Conservation (phyloP, 2,113 vertebrate species). For the Microtus ochrogaster region DNA sequence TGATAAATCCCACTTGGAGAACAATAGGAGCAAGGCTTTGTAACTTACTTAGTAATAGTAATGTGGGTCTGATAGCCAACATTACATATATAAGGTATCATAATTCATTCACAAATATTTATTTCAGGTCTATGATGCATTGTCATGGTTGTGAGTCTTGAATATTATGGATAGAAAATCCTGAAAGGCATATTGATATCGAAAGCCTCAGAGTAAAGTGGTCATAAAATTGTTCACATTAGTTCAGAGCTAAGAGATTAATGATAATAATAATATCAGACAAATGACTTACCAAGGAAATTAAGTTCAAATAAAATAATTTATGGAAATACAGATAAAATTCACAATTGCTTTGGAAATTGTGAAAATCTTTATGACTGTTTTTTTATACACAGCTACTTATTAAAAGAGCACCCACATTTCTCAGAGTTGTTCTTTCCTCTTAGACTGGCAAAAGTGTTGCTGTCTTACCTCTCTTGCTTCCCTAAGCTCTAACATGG, state of each 20-base stretch:
- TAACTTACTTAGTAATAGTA: constrained; percentile 21
- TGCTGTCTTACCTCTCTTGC: neutral
- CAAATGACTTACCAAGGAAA: neutral
- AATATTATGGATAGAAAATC: constrained; percentile 20
- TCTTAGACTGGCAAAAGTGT: constrained; percentile 19
- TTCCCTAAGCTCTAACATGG: neutral
- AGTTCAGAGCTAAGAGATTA: constrained; percentile 2
- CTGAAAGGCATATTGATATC: neutral
- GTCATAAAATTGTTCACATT: constrained; percentile 38
- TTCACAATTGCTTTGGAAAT: constrained; percentile 31
- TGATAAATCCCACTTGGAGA: neutral
- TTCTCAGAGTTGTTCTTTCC: constrained; percentile 45
- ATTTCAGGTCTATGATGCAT: constrained; percentile 11
- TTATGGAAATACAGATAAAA: constrained; percentile 25
- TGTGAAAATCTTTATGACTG: constrained; percentile 81
- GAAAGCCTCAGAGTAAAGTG: constrained; percentile 3
- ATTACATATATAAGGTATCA: neutral
- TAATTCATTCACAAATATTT: constrained; percentile 59
- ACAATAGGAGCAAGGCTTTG: neutral
- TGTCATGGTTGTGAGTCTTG: neutral
- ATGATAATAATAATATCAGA: constrained; percentile 32
- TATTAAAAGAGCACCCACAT: constrained; percentile 71
- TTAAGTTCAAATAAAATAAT: constrained; percentile 4
- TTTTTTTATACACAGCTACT: constrained; percentile 69
- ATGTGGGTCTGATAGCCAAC: neutral